Conservation (phyloP, 1,140 invertebrate genomes). For the Camponotus vicinus region DNA sequence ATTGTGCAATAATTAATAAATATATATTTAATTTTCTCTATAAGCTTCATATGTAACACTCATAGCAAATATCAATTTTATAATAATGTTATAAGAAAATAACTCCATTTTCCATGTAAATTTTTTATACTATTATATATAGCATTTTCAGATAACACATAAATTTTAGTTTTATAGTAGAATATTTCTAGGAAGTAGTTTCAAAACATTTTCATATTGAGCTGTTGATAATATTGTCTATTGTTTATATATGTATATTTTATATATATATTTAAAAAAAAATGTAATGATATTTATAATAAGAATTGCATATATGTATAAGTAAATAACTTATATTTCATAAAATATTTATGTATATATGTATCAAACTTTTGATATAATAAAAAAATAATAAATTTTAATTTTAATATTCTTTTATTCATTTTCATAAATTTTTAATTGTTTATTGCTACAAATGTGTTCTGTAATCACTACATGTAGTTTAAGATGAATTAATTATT, state of each 20-base stretch:
- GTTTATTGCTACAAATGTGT: neutral
- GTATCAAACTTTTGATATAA: neutral
- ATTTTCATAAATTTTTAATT: neutral
- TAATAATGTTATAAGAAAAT: neutral
- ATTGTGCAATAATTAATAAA: conserved; percentile 85
- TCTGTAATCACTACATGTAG: neutral
- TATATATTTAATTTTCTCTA: neutral
- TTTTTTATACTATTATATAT: neutral
- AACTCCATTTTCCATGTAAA: neutral
- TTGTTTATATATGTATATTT: neutral
- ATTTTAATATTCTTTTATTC: neutral
- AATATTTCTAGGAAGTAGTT: neutral
- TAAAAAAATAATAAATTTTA: conserved; percentile 19
- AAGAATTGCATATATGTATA: no score
- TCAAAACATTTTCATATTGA: neutral
- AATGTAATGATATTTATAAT: neutral
- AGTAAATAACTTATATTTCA: neutral
- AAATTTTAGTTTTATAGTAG: neutral
- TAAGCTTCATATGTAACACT: neutral
- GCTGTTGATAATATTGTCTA: neutral
- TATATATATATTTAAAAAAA: neutral
- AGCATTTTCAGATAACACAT: no score
- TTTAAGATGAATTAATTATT: conserved; percentile 17
- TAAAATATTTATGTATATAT: conserved; percentile 35
- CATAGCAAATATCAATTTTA: neutral